These are phyloP conservation scores for Corapipo altera DNA, from an alignment of 2,113 vertebrate genomes.

Conservation along the genomic window DNA sequence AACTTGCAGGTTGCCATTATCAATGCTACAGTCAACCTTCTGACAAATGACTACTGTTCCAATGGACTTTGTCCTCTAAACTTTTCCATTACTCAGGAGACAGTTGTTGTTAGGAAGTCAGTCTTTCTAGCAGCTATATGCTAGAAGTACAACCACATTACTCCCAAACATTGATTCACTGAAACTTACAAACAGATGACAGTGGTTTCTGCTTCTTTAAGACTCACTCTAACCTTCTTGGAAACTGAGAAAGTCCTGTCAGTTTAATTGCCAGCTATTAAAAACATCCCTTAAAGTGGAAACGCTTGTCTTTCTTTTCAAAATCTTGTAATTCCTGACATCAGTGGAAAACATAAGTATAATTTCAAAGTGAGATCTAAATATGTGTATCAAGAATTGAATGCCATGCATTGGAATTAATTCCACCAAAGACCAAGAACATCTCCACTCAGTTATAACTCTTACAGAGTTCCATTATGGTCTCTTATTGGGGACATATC, in stretches of 20 bases:
- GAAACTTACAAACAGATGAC: background rate
- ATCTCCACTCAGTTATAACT: background rate
- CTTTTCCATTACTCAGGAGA: background rate
- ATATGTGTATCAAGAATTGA: background rate
- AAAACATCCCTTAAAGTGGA: background rate
- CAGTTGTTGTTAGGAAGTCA: background rate
- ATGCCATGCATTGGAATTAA: background rate
- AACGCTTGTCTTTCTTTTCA: background rate
- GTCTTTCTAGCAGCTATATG: background rate
- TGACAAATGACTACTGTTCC: background rate
- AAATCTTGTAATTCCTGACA: background rate
- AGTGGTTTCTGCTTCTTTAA: background rate
- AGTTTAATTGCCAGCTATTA: background rate
- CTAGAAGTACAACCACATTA: background rate
- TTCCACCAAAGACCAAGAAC: background rate
- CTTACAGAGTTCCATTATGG: background rate
- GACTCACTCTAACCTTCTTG: background rate
- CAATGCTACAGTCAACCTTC: background rate
- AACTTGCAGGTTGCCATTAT: background rate
- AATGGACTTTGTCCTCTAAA: background rate
- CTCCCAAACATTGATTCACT: background rate
- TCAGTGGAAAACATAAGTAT: background rate
- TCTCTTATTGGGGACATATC: background rate
- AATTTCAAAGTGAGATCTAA: background rate
- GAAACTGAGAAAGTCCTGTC: background rate